Conservation (phyloP, 1,140 invertebrate genomes). For the Bilobella aurantiaca region DNA sequence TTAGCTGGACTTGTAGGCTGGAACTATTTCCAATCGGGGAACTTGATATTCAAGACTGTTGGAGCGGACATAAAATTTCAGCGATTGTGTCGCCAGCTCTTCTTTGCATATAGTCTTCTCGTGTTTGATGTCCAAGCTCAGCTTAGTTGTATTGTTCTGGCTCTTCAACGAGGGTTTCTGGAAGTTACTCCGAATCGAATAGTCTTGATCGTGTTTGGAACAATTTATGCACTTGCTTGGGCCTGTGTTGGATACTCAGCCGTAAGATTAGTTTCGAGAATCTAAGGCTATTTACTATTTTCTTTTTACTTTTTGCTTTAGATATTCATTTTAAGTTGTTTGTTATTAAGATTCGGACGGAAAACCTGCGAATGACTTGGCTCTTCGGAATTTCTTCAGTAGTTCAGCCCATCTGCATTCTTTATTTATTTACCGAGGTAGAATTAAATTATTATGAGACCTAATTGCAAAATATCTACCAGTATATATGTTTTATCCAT, state of each 20-base stretch:
- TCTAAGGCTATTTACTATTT: background rate
- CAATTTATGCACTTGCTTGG: slow-evolving; percentile 19
- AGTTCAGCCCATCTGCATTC: slow-evolving; percentile 25
- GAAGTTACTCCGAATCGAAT: slow-evolving; percentile 17
- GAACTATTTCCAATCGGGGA: slow-evolving; percentile 24
- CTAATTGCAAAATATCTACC: no score
- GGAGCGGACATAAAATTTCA: slow-evolving; percentile 30
- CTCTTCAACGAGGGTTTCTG: slow-evolving; percentile 16
- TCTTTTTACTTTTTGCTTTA: background rate
- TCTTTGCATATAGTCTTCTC: slow-evolving; percentile 25
- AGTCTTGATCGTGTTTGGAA: slow-evolving; percentile 17
- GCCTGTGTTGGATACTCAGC: slow-evolving; percentile 24
- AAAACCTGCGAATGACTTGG: slow-evolving; percentile 24
- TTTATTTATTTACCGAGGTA: slow-evolving; percentile 26
- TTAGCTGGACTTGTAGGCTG: slow-evolving; percentile 14
- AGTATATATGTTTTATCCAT: no score
- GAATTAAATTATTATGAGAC: no score
- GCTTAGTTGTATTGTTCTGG: slow-evolving; percentile 22
- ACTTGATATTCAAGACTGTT: slow-evolving; percentile 32
- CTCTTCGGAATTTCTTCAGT: slow-evolving; percentile 21
- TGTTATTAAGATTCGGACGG: slow-evolving; percentile 30
- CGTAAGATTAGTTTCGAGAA: slow-evolving; percentile 13
- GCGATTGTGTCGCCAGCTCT: slow-evolving; percentile 23
- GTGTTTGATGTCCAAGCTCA: slow-evolving; percentile 28
- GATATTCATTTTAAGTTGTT: slow-evolving; percentile 2